Base-by-base conservation (phyloP, 2,113 vertebrate genomes). In the Tachysurus vachellii region DNA sequence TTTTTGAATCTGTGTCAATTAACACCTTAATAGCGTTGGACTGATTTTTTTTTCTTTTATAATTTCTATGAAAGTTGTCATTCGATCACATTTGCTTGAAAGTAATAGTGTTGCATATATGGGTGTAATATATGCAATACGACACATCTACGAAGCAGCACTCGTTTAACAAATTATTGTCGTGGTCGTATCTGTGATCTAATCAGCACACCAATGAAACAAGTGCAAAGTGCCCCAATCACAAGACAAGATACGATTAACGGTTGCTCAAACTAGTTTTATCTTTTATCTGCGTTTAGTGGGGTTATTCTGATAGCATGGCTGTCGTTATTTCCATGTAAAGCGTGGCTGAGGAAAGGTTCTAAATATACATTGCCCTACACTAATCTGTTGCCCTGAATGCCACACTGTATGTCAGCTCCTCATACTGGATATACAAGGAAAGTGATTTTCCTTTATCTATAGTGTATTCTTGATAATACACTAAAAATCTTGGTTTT, bases 301-400 rank as follows among this genome's bases (percentile, higher is more conserved):
- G n/a, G 3, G 66, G 75, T 88, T 82, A 2, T 84, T 92, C 87
- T 89, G 76, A 83, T 83, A 80, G 71, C 81, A 75, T 54, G 82
- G 59, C 82, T 82, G 84, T 85, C 64, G 82, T 83, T 87, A 75
- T 89, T 87, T 66, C 92, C 91, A 92, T 94, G 92, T 94, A 91
- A 92, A 94, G 91, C 82, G 88, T 90, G 91, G 90, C 91, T 92
- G 83, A 90, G 87, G 73, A 91, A 88, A 91, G 88, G 64, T 86
- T 92, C 95, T 96, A 95, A 95, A 95, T 94, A 95, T 95, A 95
- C 86, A 92, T 91, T 89, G 83, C 57, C 79, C 89, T 85, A 75
- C 54, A 88, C 86, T 83, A 89, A 85, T 85, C 84, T 82, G 89
- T 68, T n/a, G 1, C 88, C 87, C 86, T 84, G 88, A 91, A 90